phyloP scores from a whole-genome alignment of 23 tunicate genomes.

The Trididemnum nubilum region DNA sequence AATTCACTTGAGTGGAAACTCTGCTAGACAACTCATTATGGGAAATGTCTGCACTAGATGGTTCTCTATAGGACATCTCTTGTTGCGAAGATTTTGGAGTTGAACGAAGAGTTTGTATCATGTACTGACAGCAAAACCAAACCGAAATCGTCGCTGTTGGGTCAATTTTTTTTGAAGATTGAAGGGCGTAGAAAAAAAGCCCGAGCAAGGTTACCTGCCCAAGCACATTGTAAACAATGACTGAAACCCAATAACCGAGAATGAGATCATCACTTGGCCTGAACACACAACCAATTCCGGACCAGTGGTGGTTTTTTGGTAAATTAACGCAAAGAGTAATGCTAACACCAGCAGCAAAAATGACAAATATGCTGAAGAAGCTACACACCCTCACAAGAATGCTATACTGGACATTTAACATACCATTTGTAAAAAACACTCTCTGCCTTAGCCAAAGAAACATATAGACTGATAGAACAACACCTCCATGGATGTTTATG shows the following conservation, averaged over 20 bases:
- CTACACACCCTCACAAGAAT: slow-evolving; percentile 17
- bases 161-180: not conserved
- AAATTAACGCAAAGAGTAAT: not conserved
- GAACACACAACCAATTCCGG: slow-evolving; percentile 26
- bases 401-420: slow-evolving; percentile 42
- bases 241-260: not conserved
- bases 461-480: slow-evolving; percentile 15
- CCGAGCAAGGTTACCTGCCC: not conserved
- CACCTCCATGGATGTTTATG: slow-evolving; percentile 20
- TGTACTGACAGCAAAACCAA: no score
- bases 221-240: not conserved
- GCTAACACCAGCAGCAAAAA: slow-evolving; percentile 14
- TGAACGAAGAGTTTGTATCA: no score
- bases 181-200: not conserved
- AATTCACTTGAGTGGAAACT: no score
- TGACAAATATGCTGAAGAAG: slow-evolving; percentile 29
- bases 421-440: slow-evolving; percentile 46
- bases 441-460: slow-evolving; percentile 68
- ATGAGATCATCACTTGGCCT: not conserved
- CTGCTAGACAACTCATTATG: no score
- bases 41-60: no score
- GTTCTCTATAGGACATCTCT: no score
- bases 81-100: no score
- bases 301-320: slow-evolving; percentile 36
- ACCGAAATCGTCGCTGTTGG: no score